These are phyloP conservation scores for Strigops habroptila DNA, from an alignment of 2,113 vertebrate species.

Conservation along the genomic window DNA sequence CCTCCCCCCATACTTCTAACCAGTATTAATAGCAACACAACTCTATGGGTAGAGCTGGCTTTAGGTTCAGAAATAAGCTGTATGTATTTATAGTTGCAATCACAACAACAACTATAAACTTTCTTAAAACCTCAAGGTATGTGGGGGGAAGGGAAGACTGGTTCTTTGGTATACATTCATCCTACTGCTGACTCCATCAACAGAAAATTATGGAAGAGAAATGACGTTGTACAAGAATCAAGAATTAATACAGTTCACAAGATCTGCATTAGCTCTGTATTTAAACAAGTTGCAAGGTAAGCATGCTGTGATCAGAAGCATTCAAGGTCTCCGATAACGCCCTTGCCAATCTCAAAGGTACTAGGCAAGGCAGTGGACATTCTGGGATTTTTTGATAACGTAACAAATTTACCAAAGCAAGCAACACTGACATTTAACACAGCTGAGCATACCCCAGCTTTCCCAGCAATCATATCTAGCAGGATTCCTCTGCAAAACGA, in stretches of 20 bases:
- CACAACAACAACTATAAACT: neutral
- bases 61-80: neutral
- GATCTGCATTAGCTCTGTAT: neutral
- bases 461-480: neutral
- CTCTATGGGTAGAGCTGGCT: neutral
- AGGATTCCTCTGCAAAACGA: neutral
- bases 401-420: neutral
- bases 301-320: neutral
- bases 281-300: neutral
- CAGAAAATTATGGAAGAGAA: neutral
- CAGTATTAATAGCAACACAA: neutral
- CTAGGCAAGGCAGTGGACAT: neutral
- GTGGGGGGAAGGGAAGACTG: neutral
- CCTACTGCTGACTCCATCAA: neutral
- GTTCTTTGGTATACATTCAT: neutral
- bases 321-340: neutral
- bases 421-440: neutral
- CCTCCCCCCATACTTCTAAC: neutral
- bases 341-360: neutral
- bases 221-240: neutral
- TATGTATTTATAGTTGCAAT: neutral
- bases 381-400: neutral
- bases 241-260: neutral
- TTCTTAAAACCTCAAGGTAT: neutral
- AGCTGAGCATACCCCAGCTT: neutral